Percentiles rank a stretch among this genome's conserved stretches.
These are phyloP conservation scores for Thalpophila matura DNA, from an alignment of 2,888 invertebrate species.

Conservation along the genomic window DNA sequence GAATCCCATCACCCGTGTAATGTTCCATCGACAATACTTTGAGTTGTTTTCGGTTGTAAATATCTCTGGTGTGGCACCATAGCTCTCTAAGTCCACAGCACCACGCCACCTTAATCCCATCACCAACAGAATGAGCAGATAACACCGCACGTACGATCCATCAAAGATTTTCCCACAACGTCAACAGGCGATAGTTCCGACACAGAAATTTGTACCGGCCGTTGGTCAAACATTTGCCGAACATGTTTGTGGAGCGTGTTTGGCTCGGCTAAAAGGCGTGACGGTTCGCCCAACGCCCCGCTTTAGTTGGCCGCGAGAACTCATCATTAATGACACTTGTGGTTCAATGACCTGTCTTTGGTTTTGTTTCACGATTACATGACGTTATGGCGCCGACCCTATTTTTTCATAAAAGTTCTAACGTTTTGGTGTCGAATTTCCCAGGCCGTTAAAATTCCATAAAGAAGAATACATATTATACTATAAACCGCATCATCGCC, in stretches of 20 bases:
- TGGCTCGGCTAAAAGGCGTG: conserved; percentile 85
- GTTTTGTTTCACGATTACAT: conserved; percentile 38
- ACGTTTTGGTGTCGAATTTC: no score
- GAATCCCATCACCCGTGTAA: not conserved
- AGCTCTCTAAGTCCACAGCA: conserved; percentile 16
- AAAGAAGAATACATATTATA: no score
- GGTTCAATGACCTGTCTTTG: conserved; percentile 53
- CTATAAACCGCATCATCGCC: no score
- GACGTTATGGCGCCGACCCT: not conserved
- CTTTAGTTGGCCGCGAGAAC: conserved; percentile 69
- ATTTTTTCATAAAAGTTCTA: conserved; percentile 1
- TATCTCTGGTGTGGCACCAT: conserved; percentile 27
- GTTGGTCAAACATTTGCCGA: conserved; percentile 76
- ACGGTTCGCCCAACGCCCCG: conserved; percentile 77
- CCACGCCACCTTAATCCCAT: conserved; percentile 34
- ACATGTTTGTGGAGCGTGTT: conserved; percentile 76
- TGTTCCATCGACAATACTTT: not conserved
- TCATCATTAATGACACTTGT: conserved; percentile 59
- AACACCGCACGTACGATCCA: conserved; percentile 57
- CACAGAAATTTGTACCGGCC: conserved; percentile 79
- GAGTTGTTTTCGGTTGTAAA: conserved; percentile 12
- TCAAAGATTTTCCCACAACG: conserved; percentile 62
- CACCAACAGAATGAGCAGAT: conserved; percentile 29
- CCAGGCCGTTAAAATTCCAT: no score
- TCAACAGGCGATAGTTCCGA: conserved; percentile 77